Evolutionary conservation across 1,140 invertebrate genomes (phyloP).

Genomic region (Nephila pilipes): DNA sequence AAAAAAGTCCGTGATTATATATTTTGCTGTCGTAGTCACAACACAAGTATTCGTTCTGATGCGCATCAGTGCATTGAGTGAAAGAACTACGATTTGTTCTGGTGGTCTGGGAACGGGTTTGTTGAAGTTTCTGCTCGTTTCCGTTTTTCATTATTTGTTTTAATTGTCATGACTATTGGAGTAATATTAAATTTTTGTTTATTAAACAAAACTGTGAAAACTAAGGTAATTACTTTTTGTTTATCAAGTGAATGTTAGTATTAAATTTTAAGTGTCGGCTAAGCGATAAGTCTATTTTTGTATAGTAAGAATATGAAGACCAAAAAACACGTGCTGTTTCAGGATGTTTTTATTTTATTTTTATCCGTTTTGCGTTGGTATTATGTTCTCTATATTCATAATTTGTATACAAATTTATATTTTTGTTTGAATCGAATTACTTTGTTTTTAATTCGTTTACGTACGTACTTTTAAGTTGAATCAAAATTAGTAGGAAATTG

Average conservation of each 20-base stretch:
- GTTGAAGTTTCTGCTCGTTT: not conserved
- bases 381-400: too few species aligned
- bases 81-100: slow-evolving; percentile 12
- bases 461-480: too few species aligned
- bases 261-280: too few species aligned
- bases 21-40: slow-evolving; percentile 32
- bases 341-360: too few species aligned
- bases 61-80: slow-evolving; percentile 51
- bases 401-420: too few species aligned
- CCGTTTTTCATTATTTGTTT: not conserved
- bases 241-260: not conserved
- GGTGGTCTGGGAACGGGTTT: not conserved
- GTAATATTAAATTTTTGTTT: slow-evolving; percentile 51
- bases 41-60: slow-evolving; percentile 34
- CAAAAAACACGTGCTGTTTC: too few species aligned
- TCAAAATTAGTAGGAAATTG: too few species aligned
- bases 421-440: too few species aligned
- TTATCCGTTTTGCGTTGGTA: too few species aligned
- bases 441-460: too few species aligned
- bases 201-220: not conserved
- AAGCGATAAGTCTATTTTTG: too few species aligned
- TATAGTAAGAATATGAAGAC: too few species aligned
- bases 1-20: not conserved
- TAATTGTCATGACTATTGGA: slow-evolving; percentile 44
- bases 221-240: slow-evolving; percentile 3